Evolutionary conservation across 64 coral and sea anemone species (phyloP).

Genomic region (Hydrozoanthus tunicans): DNA sequence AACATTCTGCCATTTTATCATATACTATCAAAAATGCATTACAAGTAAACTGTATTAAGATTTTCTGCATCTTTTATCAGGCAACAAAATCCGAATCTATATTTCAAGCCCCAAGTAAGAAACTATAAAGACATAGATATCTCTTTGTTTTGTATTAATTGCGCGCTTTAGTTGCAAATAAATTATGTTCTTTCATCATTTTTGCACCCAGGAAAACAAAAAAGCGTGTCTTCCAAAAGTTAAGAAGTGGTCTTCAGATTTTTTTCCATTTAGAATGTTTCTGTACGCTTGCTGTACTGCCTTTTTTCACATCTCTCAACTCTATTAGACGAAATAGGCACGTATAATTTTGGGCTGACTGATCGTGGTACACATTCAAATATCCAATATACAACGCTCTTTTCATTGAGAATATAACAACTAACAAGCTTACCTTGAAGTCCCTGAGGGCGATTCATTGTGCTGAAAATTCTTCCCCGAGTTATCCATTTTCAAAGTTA

Average conservation of each 20-base stretch:
- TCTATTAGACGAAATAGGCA: constrained; percentile 8
- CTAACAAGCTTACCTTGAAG: constrained; percentile 11
- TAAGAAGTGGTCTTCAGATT: background rate
- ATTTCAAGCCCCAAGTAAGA: background rate
- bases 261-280: constrained; percentile 18
- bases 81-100: background rate
- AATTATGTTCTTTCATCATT: constrained; percentile 40
- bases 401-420: constrained; percentile 22
- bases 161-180: constrained; percentile 4
- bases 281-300: constrained; percentile 5
- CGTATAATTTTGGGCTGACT: constrained; percentile 35
- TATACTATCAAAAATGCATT: constrained; percentile 6
- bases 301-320: background rate
- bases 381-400: constrained; percentile 14
- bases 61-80: constrained; percentile 25
- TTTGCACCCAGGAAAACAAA: constrained; percentile 6
- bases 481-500: constrained; percentile 30
- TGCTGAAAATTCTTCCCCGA: constrained; percentile 6
- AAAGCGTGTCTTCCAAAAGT: background rate
- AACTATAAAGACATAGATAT: constrained; percentile 18
- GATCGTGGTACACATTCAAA: constrained; percentile 26
- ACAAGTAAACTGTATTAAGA: background rate
- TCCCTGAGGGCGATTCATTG: constrained; percentile 19
- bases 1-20: constrained; percentile 22
- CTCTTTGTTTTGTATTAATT: background rate